These are phyloP conservation scores for Odontomachus brunneus DNA, from an alignment of 1,140 invertebrate genomes.

Conservation along the genomic window DNA sequence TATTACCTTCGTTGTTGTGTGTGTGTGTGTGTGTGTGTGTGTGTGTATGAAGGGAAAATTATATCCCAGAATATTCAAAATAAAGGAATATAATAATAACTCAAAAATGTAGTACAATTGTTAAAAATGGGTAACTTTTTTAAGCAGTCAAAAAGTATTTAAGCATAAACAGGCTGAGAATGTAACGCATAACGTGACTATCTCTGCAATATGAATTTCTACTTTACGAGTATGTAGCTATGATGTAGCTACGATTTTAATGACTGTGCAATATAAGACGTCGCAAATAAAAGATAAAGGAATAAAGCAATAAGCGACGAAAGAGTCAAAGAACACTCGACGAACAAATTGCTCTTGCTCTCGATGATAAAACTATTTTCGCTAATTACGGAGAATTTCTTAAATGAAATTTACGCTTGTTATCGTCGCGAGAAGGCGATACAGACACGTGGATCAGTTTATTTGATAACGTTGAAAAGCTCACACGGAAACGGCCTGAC, in stretches of 20 bases:
- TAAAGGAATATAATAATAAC: too few species aligned
- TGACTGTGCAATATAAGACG: neutral
- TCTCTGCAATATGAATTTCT: neutral
- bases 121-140: neutral
- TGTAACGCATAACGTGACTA: conserved; percentile 17
- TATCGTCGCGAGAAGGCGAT: neutral
- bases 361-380: neutral
- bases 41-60: too few species aligned
- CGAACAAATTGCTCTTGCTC: neutral
- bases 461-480: conserved; percentile 27
- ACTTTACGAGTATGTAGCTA: neutral
- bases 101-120: too few species aligned
- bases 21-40: too few species aligned
- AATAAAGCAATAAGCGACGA: neutral
- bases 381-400: neutral
- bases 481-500: conserved; percentile 14
- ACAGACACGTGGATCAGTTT: neutral
- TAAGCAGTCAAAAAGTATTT: neutral
- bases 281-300: conserved; percentile 16
- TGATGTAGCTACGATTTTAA: neutral
- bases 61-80: too few species aligned
- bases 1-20: too few species aligned
- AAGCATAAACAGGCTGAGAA: conserved; percentile 8
- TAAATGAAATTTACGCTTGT: conserved; percentile 8
- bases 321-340: neutral